These are phyloP conservation scores for Charanyca ferruginea DNA, from an alignment of 2,888 invertebrate species.

Conservation along the genomic window DNA sequence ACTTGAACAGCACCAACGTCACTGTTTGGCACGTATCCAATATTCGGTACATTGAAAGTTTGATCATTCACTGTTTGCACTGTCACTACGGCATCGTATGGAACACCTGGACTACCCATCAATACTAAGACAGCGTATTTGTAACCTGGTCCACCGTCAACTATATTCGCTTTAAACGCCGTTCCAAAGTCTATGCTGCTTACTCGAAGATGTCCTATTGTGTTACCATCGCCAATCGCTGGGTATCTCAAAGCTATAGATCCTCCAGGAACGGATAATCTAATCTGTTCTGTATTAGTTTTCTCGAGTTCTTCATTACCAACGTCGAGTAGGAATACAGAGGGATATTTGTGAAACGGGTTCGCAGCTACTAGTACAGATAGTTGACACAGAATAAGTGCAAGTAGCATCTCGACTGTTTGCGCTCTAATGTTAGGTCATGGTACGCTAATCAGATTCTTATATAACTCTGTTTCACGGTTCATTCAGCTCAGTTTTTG, in stretches of 20 bases:
- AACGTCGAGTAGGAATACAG: constrained; percentile 84
- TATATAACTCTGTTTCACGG: constrained; percentile 86
- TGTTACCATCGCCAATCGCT: constrained; percentile 80
- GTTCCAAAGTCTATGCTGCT: constrained; percentile 87
- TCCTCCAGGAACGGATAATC: constrained; percentile 84
- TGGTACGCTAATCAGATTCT: constrained; percentile 81
- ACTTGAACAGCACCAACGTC: constrained; percentile 47
- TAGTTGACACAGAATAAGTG: constrained; percentile 70
- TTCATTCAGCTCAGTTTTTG: constrained; percentile 81
- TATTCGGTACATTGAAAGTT: constrained; percentile 39
- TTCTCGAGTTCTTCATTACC: constrained; percentile 88
- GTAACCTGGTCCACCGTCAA: constrained; percentile 87
- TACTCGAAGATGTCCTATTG: constrained; percentile 84
- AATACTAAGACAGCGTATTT: constrained; percentile 85
- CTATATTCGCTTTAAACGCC: constrained; percentile 83
- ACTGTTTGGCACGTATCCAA: constrained; percentile 53
- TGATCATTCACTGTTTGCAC: constrained; percentile 76
- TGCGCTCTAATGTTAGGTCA: constrained; percentile 75
- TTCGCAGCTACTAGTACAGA: constrained; percentile 72
- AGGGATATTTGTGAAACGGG: constrained; percentile 87
- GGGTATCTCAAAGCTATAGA: constrained; percentile 85
- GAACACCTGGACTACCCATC: constrained; percentile 79
- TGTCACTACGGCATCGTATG: constrained; percentile 84
- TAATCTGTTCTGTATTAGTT: constrained; percentile 83
- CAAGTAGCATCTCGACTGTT: constrained; percentile 80